Conservation (phyloP, 2,888 invertebrate genomes). For the Luperina testacea region DNA sequence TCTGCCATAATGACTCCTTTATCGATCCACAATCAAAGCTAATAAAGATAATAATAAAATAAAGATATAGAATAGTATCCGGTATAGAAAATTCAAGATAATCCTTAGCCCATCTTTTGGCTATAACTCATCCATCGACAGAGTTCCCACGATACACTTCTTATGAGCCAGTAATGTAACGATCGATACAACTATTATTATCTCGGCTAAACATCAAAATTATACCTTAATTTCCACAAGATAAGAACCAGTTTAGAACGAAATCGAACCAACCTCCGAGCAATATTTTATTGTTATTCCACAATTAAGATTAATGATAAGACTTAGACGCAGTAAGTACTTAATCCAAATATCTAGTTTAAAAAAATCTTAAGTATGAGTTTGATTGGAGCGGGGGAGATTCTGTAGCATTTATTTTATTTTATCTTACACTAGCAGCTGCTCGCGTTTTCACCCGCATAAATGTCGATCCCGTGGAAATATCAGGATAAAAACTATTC, state of each 20-base stretch:
- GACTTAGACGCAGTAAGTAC: conserved; percentile 88
- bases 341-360: conserved; percentile 89
- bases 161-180: conserved; percentile 86
- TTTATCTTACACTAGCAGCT: not conserved
- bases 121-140: conserved; percentile 84
- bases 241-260: conserved; percentile 77
- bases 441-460: too few species aligned
- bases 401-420: conserved; percentile 59
- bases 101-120: conserved; percentile 75
- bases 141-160: conserved; percentile 89
- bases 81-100: conserved; percentile 54
- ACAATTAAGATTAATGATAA: conserved; percentile 90
- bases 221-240: conserved; percentile 74
- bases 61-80: conserved; percentile 47
- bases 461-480: too few species aligned
- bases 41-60: conserved; percentile 48
- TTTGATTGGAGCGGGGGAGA: conserved; percentile 59
- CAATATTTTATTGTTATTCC: conserved; percentile 90
- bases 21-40: conserved; percentile 56
- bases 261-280: conserved; percentile 74
- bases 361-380: conserved; percentile 70
- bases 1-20: conserved; percentile 25
- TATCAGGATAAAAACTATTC: too few species aligned
- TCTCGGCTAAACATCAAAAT: conserved; percentile 69
- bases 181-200: conserved; percentile 86